Conservation (phyloP, 2,888 invertebrate genomes). For the Elgonia sp. region DNA sequence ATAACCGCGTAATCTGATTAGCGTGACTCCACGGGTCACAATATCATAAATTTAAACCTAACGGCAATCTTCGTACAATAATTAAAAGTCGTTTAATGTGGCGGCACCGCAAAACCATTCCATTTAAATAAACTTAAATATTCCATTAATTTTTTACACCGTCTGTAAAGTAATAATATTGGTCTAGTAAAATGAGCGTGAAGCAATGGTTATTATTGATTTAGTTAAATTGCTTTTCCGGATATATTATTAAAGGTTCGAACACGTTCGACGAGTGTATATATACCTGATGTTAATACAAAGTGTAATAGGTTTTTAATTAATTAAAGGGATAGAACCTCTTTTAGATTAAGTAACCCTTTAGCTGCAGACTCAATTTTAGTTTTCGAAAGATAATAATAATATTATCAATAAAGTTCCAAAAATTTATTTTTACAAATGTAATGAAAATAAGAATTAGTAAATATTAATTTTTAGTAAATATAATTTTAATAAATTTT, state of each 20-base stretch:
- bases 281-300: conserved; percentile 41
- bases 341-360: neutral
- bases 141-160: conserved; percentile 40
- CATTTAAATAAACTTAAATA: conserved; percentile 37
- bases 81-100: conserved; percentile 28
- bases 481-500: too few relatives aligned
- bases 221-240: conserved; percentile 62
- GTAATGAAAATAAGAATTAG: too few relatives aligned
- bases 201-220: conserved; percentile 60
- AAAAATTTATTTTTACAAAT: too few relatives aligned
- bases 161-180: conserved; percentile 30
- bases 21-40: conserved; percentile 14
- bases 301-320: conserved; percentile 63
- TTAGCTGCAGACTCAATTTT: conserved; percentile 34
- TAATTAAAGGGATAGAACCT: conserved; percentile 16
- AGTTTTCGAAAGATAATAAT: neutral
- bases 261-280: conserved; percentile 26
- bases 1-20: conserved; percentile 40
- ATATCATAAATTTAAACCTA: too few relatives aligned
- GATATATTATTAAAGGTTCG: conserved; percentile 47
- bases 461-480: too few relatives aligned
- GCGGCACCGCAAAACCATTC: neutral
- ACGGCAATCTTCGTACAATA: conserved; percentile 33
- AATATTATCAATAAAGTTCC: too few relatives aligned
- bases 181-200: conserved; percentile 42